Evolutionary conservation across 2,797 vertebrate species (phyloP).

Genomic region (Schizopygopsis pylzovi): DNA sequence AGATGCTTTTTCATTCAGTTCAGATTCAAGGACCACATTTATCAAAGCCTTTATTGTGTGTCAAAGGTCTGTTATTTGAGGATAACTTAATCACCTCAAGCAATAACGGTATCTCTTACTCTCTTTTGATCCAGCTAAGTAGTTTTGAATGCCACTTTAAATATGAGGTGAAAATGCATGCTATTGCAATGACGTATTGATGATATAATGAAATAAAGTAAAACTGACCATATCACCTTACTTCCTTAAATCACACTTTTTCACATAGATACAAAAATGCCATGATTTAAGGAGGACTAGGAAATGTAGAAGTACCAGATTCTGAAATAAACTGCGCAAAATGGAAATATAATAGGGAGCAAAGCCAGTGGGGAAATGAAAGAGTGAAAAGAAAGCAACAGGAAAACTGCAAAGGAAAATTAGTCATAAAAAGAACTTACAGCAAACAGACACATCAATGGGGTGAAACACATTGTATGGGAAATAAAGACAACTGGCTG

Average conservation of each 20-base stretch:
- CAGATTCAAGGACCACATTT: conserved; percentile 36
- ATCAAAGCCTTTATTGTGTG: conserved; percentile 45
- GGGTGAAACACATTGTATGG: not conserved
- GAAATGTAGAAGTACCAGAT: not conserved
- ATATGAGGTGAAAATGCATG: not conserved
- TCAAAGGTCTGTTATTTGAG: conserved; percentile 25
- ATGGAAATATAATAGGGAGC: conserved; percentile 1
- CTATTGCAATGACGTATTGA: not conserved
- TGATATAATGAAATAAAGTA: not conserved
- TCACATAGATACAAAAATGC: not conserved
- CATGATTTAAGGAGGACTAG: not conserved
- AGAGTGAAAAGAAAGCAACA: conserved; percentile 24
- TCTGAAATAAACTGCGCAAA: conserved; percentile 11
- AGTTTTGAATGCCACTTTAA: not conserved
- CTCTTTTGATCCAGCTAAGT: not conserved
- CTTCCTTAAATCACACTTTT: conserved; percentile 4
- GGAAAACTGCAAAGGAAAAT: conserved; percentile 7
- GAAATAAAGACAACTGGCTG: conserved; percentile 2
- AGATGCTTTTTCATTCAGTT: conserved; percentile 46
- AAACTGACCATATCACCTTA: not conserved
- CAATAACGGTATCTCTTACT: not conserved
- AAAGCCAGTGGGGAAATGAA: conserved; percentile 25
- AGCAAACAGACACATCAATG: not conserved
- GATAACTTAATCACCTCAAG: conserved; percentile 25
- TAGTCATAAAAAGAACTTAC: not conserved